Conservation (phyloP, 2,797 vertebrate genomes). For the Urophycis tenuis region DNA sequence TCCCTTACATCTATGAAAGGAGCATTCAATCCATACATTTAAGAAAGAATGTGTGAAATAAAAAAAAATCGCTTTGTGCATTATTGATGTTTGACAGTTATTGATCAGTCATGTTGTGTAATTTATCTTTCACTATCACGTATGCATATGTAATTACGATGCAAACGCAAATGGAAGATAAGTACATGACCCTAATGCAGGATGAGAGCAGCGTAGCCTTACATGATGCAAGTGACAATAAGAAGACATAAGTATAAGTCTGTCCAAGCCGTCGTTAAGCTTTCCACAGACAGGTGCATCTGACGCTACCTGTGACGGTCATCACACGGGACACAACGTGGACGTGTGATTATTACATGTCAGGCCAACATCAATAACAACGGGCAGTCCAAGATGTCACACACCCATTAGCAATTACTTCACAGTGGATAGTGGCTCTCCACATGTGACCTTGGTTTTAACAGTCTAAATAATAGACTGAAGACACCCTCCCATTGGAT, state of each 20-base stretch:
- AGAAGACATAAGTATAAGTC: not conserved
- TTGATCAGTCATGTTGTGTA: not conserved
- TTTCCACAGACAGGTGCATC: not conserved
- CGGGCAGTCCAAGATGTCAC: slow-evolving; percentile 13
- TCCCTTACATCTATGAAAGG: not conserved
- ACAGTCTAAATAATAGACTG: not conserved
- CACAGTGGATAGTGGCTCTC: not conserved
- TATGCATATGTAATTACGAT: not conserved
- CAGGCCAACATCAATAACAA: slow-evolving; percentile 7
- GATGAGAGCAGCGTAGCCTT: not conserved
- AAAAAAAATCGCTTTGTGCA: not conserved
- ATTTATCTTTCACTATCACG: not conserved
- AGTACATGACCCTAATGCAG: not conserved
- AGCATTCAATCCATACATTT: not conserved
- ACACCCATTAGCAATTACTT: not conserved
- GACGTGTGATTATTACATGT: not conserved
- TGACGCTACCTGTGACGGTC: not conserved
- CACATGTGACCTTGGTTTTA: slow-evolving; percentile 7
- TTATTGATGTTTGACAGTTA: not conserved
- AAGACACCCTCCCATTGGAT: not conserved
- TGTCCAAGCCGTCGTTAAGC: not conserved
- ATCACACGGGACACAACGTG: not conserved
- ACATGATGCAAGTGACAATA: not conserved
- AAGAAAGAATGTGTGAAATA: not conserved
- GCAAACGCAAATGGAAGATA: not conserved